Evolutionary conservation across 2,797 vertebrate genomes (phyloP).

Genomic region (Pelodytes ibericus): DNA sequence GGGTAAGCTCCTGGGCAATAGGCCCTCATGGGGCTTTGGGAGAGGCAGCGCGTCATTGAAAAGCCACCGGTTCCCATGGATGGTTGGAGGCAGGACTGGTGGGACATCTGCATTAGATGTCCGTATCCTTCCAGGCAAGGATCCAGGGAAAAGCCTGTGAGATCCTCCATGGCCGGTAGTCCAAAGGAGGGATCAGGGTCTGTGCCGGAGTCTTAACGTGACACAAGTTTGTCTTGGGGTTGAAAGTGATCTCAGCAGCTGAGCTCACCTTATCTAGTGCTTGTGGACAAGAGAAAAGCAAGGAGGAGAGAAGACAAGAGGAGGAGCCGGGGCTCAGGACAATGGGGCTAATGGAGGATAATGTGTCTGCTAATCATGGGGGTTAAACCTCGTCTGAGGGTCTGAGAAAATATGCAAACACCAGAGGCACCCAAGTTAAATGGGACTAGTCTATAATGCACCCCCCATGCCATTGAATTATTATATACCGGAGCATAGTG

Average conservation of each 20-base stretch:
- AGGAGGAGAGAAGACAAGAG: background rate
- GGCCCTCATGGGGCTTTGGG: slow-evolving; percentile 76
- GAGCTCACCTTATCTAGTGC: slow-evolving; percentile 57
- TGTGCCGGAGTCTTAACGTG: background rate
- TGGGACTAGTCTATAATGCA: too few species aligned
- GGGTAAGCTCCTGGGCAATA: slow-evolving; percentile 84
- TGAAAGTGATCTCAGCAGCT: slow-evolving; percentile 12
- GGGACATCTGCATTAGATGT: slow-evolving; percentile 41
- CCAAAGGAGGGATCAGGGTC: background rate
- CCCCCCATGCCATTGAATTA: too few species aligned
- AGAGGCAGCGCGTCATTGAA: slow-evolving; percentile 52
- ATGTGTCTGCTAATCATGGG: slow-evolving; percentile 19
- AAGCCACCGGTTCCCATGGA: slow-evolving; percentile 45
- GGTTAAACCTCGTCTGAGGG: too few species aligned
- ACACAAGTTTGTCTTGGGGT: background rate
- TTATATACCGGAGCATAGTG: too few species aligned
- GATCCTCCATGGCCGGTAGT: slow-evolving; percentile 45
- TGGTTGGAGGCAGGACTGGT: slow-evolving; percentile 50
- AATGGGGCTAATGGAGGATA: slow-evolving; percentile 38
- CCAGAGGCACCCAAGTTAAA: too few species aligned
- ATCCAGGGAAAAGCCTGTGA: slow-evolving; percentile 45
- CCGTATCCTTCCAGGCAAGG: slow-evolving; percentile 50
- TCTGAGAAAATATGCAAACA: too few species aligned
- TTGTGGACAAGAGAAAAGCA: slow-evolving; percentile 36
- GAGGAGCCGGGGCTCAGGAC: slow-evolving; percentile 38